Evolutionary conservation across 2,888 invertebrate genomes (phyloP), one percentile per base, ranked within the genome.

Genomic region (Lypha dubia): DNA sequence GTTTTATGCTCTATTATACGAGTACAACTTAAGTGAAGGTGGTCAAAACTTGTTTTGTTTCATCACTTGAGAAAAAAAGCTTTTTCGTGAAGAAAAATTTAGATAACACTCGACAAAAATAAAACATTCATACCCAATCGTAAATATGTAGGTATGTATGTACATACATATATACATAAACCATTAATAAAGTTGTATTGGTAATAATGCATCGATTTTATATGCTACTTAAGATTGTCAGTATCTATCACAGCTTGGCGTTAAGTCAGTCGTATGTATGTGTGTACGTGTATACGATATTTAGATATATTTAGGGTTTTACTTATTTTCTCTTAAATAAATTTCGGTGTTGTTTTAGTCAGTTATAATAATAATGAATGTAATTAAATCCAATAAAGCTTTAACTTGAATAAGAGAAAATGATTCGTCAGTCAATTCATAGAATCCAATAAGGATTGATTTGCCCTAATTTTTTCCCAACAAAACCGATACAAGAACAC

Each of bases 1-100:
- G 68, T 70, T 75, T 77, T 68, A 67, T 67, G 68, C 49, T n/a
- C n/a, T 77, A 28, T 49, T 60, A 32, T 51, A 53, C 75, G 22
- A 49, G 49, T 46, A 68, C 58, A 76, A 63, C 56, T 79, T 65
- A 81, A 80, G 84, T 81, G 84, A 84, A 84, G 84, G 84, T 84
- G 84, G 84, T 81, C 84, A 84, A 84, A 84, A 84, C 84, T 81
- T 74, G 84, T 81, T 84, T 84, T 84, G 77, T 84, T 81, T 84
- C 81, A 84, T 84, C 81, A 84, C 62, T 80, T 68, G 22, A 73
- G 58, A 76, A 83, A 58, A 79, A 83, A 71, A 79, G 70, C 65
- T 67, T 79, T 80, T 76, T 60, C 49, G 62, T 75, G 17, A 79
- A 81, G 76, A 77, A 84, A 84, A 81, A 81, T 84, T 84, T 74